Percentiles rank a stretch among this genome's conserved stretches.
Conservation (phyloP, 2,888 invertebrate genomes). For the Chelonus formosanus region DNA sequence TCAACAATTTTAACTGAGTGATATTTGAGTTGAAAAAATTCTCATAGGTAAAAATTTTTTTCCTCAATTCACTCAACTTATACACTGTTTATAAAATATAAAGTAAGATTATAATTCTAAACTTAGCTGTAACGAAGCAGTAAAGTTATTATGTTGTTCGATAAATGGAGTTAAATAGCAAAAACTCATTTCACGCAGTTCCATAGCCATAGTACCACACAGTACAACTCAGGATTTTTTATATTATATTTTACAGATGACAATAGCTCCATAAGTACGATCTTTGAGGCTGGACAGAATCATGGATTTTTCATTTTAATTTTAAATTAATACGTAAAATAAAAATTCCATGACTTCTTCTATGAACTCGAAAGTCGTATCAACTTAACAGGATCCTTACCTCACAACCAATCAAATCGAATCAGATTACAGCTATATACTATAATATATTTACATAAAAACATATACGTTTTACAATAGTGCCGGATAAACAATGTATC, state of each 20-base stretch:
- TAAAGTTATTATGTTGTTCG: no score
- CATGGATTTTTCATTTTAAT: not conserved
- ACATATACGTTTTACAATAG: conserved; percentile 57
- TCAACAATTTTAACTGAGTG: no score
- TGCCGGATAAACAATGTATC: conserved; percentile 44
- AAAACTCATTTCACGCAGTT: conserved; percentile 53
- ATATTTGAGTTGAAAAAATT: no score
- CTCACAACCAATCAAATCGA: conserved; percentile 64
- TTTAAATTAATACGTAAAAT: not conserved
- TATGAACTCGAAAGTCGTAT: conserved; percentile 16
- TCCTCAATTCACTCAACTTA: no score
- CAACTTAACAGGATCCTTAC: conserved; percentile 61
- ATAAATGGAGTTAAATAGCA: conserved; percentile 40
- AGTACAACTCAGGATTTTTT: conserved; percentile 66
- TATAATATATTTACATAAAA: conserved; percentile 64
- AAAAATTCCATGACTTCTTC: not conserved
- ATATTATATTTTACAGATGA: conserved; percentile 66
- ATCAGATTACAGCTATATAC: conserved; percentile 64
- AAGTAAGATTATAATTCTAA: no score
- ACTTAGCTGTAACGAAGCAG: no score
- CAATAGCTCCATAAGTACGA: conserved; percentile 62
- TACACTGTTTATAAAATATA: no score
- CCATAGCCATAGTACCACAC: conserved; percentile 66
- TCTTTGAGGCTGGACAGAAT: conserved; percentile 7
- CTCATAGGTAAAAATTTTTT: no score